phyloP scores from a whole-genome alignment of 2,113 vertebrate genomes.

The Rattus rattus region DNA sequence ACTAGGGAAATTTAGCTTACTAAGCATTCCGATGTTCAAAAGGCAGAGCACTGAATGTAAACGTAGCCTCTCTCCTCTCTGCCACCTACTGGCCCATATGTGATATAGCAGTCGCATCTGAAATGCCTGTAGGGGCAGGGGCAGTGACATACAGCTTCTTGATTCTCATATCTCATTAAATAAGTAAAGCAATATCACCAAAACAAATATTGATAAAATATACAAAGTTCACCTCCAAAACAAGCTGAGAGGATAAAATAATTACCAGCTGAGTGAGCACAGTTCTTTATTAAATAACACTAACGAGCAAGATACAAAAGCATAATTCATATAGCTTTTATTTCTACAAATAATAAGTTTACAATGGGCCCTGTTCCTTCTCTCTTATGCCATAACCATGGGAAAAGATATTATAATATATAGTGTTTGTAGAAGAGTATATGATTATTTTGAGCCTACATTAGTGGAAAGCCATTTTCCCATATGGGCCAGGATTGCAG shows the following conservation, averaged over 20 bases:
- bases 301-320: not conserved
- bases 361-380: not conserved
- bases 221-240: not conserved
- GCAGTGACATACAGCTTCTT: not conserved
- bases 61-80: not conserved
- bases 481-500: not conserved
- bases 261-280: not conserved
- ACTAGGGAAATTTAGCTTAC: not conserved
- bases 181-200: not conserved
- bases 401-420: not conserved
- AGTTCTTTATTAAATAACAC: not conserved
- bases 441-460: not conserved
- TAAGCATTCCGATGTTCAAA: not conserved
- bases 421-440: not conserved
- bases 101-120: not conserved
- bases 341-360: not conserved
- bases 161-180: not conserved
- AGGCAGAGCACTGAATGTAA: not conserved
- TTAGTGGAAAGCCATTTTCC: not conserved
- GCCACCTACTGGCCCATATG: not conserved
- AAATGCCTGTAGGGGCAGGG: not conserved
- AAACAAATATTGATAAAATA: not conserved
- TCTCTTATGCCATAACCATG: not conserved
- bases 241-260: not conserved
- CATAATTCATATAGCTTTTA: not conserved